phyloP scores from a whole-genome alignment of 2,797 vertebrate genomes.

The Poeciliopsis presidionis region DNA sequence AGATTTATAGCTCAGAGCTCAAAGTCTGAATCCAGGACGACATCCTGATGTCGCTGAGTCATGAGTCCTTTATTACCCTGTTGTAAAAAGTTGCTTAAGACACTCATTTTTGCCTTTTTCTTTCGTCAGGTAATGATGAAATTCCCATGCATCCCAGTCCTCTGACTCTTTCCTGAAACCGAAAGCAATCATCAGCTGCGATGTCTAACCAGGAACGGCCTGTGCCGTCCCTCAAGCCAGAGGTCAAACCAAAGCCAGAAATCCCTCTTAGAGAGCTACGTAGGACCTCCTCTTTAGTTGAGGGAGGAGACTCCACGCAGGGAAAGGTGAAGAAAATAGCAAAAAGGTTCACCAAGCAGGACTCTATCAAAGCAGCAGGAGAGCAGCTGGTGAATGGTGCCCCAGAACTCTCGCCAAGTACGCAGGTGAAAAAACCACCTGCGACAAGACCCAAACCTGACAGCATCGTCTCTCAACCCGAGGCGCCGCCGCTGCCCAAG shows the following conservation, averaged over 20 bases:
- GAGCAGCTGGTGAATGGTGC: slow-evolving; percentile 24
- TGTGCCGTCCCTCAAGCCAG: slow-evolving; percentile 41
- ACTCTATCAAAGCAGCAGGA: neutral
- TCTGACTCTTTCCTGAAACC: slow-evolving; percentile 39
- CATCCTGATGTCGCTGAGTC: neutral
- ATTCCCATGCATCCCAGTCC: slow-evolving; percentile 39
- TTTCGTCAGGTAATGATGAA: slow-evolving; percentile 56
- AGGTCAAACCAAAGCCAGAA: slow-evolving; percentile 63
- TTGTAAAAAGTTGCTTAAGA: slow-evolving; percentile 26
- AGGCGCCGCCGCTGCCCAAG: slow-evolving; percentile 73
- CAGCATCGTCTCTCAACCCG: neutral
- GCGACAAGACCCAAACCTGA: slow-evolving; percentile 70
- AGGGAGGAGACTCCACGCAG: slow-evolving; percentile 22
- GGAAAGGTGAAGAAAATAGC: slow-evolving; percentile 81
- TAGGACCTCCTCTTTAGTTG: slow-evolving; percentile 20
- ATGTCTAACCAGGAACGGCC: slow-evolving; percentile 75
- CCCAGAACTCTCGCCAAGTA: fast-evolving
- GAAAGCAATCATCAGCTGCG: slow-evolving; percentile 13
- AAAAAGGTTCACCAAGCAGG: slow-evolving; percentile 70
- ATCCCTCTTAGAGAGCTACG: slow-evolving; percentile 63
- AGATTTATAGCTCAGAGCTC: slow-evolving; percentile 17
- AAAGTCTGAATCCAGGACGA: slow-evolving; percentile 29
- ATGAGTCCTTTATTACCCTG: neutral
- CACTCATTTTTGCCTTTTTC: slow-evolving; percentile 4
- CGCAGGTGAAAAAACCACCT: slow-evolving; percentile 52